Conservation (phyloP, 1,140 invertebrate species). For the Tyrophagus putrescentiae region DNA sequence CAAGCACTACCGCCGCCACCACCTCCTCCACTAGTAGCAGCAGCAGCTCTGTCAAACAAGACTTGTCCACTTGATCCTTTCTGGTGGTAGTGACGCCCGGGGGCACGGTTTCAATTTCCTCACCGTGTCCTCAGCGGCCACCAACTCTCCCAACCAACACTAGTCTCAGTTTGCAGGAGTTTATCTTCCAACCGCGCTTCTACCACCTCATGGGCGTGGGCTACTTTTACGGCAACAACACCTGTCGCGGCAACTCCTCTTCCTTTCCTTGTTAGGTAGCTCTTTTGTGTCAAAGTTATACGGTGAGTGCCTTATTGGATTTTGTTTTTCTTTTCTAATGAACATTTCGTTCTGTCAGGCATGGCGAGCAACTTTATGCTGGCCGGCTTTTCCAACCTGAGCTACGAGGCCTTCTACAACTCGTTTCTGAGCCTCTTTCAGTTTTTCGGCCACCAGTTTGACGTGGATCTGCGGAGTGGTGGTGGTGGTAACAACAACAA, state of each 20-base stretch:
- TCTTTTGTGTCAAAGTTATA: constrained; percentile 73
- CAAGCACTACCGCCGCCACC: not conserved
- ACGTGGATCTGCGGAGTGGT: constrained; percentile 27
- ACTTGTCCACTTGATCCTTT: too few relatives aligned
- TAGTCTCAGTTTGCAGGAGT: not conserved
- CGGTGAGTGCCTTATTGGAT: constrained; percentile 41
- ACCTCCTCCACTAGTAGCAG: not conserved
- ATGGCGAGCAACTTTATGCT: constrained; percentile 76
- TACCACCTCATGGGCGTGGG: constrained; percentile 62
- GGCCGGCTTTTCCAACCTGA: constrained; percentile 59
- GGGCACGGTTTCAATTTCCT: not conserved
- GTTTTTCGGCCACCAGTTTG: constrained; percentile 34
- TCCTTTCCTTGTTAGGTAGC: too few relatives aligned
- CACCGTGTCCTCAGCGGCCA: too few relatives aligned
- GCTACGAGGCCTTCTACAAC: constrained; percentile 70
- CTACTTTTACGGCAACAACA: not conserved
- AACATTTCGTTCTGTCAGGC: constrained; percentile 22
- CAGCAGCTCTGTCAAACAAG: too few relatives aligned
- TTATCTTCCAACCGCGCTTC: constrained; percentile 58
- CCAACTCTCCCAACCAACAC: too few relatives aligned
- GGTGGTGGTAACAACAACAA: too few relatives aligned
- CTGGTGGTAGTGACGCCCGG: not conserved
- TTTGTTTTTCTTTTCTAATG: not conserved
- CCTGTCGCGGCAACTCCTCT: constrained; percentile 33
- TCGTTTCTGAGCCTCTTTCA: constrained; percentile 56